These are phyloP conservation scores for Folsomia manolachei DNA, from an alignment of 2,888 invertebrate genomes.

Conservation along the genomic window DNA sequence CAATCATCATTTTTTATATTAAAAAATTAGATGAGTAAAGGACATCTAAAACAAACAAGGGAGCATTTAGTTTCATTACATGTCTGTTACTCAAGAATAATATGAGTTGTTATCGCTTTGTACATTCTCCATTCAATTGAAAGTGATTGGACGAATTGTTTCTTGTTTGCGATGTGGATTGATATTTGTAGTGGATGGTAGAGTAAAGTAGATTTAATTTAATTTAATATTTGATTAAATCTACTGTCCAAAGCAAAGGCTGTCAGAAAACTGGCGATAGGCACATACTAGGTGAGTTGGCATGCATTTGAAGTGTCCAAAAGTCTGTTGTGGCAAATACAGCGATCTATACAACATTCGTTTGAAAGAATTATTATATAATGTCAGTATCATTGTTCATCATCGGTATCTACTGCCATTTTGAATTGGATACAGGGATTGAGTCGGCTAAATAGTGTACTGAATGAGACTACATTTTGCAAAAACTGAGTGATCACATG, in stretches of 20 bases:
- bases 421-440: not conserved
- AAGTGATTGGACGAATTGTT: not conserved
- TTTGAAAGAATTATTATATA: too few species aligned
- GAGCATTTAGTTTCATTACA: not conserved
- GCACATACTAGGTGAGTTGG: too few species aligned
- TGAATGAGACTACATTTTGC: not conserved
- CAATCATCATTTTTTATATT: too few species aligned
- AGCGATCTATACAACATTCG: not conserved
- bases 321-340: too few species aligned
- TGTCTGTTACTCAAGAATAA: not conserved
- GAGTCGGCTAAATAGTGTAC: not conserved
- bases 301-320: too few species aligned
- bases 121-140: not conserved
- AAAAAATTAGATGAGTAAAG: constrained; percentile 3
- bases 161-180: not conserved
- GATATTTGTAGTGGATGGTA: not conserved
- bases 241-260: not conserved
- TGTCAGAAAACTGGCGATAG: too few species aligned
- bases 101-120: not conserved
- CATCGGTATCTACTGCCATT: not conserved
- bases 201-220: too few species aligned
- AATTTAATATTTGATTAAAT: constrained; percentile 5
- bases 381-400: too few species aligned
- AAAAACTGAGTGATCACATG: not conserved
- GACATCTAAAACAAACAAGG: not conserved